A percentile compares a stretch with the other conserved stretches of the same genome.
Evolutionary conservation across 2,797 vertebrate genomes (phyloP).

Genomic region (Poeciliopsis turneri): DNA sequence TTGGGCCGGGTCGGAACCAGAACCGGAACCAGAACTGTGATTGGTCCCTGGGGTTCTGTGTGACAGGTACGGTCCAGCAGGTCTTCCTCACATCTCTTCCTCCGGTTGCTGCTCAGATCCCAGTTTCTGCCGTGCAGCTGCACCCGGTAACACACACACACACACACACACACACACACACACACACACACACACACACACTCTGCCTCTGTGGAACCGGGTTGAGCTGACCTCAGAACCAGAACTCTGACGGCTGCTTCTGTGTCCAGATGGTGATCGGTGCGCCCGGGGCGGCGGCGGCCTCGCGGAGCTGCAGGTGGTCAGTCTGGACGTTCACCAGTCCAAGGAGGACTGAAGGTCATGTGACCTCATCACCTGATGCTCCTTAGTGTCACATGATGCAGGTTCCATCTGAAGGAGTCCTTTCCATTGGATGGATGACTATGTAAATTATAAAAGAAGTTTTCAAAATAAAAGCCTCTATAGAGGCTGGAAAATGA

Average conservation of each 20-base stretch:
- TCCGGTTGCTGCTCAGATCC: conserved; percentile 90
- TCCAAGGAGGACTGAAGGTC: conserved; percentile 84
- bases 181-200: too few species aligned
- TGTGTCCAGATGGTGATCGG: conserved; percentile 86
- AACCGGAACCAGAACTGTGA: background rate
- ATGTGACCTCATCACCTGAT: background rate
- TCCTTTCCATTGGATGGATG: background rate
- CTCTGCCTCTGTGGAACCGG: background rate
- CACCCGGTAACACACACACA: conserved; percentile 84
- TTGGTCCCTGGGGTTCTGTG: background rate
- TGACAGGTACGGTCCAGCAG: conserved; percentile 80
- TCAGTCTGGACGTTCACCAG: conserved; percentile 90
- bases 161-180: too few species aligned
- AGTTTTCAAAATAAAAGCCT: background rate
- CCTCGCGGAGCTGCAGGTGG: conserved; percentile 93
- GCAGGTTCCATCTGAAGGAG: background rate
- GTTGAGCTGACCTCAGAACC: background rate
- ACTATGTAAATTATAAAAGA: background rate
- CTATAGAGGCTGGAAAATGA: background rate
- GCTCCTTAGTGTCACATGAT: background rate
- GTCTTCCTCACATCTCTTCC: conserved; percentile 90
- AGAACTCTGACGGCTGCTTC: background rate
- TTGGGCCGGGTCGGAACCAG: too few species aligned
- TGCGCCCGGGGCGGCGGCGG: conserved; percentile 85
- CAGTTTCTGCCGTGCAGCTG: conserved; percentile 91